Evolutionary conservation across 2,888 invertebrate genomes (phyloP).

Genomic region (Cerastis rubricosa): DNA sequence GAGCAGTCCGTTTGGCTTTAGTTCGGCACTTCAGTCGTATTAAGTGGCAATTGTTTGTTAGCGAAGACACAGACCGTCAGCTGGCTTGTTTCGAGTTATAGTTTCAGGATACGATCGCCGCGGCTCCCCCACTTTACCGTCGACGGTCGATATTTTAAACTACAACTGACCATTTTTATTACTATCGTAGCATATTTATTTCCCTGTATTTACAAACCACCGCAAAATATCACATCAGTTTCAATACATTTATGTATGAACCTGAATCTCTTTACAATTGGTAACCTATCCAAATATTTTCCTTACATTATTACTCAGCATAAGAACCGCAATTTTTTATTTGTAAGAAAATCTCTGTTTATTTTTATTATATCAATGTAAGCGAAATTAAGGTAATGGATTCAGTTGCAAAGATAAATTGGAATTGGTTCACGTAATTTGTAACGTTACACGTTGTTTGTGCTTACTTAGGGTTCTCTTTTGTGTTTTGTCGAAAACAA

Average conservation of each 20-base stretch:
- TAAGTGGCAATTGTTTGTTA: slow-evolving; percentile 69
- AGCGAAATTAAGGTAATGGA: slow-evolving; percentile 71
- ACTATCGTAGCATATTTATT: slow-evolving; percentile 20
- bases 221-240: slow-evolving; percentile 30
- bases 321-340: slow-evolving; percentile 46
- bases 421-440: slow-evolving; percentile 79
- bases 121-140: slow-evolving; percentile 45
- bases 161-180: slow-evolving; percentile 35
- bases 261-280: slow-evolving; percentile 17
- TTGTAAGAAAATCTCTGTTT: slow-evolving; percentile 49
- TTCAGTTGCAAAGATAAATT: slow-evolving; percentile 77
- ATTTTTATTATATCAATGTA: slow-evolving; percentile 63
- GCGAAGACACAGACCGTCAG: slow-evolving; percentile 74
- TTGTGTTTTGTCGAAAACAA: slow-evolving; percentile 84
- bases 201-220: slow-evolving; percentile 25
- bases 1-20: slow-evolving; percentile 38
- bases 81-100: slow-evolving; percentile 73
- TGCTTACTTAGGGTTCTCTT: slow-evolving; percentile 82
- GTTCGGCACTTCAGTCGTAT: slow-evolving; percentile 39
- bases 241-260: slow-evolving; percentile 34
- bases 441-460: slow-evolving; percentile 80
- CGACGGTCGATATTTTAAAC: slow-evolving; percentile 50
- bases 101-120: slow-evolving; percentile 63
- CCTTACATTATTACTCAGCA: slow-evolving; percentile 33
- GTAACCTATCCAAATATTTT: slow-evolving; percentile 45